Conservation (phyloP, 2,888 invertebrate genomes). For the Drosophila lacicola region DNA sequence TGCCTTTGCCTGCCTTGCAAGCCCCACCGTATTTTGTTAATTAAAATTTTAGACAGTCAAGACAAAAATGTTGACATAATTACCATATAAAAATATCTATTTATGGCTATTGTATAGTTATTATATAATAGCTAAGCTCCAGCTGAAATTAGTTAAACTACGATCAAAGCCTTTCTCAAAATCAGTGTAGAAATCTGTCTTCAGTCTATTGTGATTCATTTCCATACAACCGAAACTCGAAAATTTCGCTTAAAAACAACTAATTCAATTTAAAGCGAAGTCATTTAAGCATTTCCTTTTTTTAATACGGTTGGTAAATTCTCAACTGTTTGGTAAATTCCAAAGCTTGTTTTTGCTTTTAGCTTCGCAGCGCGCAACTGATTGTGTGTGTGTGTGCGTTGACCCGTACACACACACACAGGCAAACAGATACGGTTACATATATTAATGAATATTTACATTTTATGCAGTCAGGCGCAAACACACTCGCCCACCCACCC, state of each 20-base stretch:
- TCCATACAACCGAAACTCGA: background rate
- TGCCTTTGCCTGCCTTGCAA: constrained; percentile 27
- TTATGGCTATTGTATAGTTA: too few species aligned
- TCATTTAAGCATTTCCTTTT: constrained; percentile 1
- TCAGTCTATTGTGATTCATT: too few species aligned
- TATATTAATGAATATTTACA: constrained; percentile 76
- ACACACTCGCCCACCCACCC: constrained; percentile 24
- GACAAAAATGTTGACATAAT: too few species aligned
- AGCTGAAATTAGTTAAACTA: too few species aligned
- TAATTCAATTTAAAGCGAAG: background rate
- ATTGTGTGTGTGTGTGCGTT: constrained; percentile 46
- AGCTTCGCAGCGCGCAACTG: constrained; percentile 30
- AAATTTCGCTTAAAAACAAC: background rate
- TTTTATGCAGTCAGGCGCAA: constrained; percentile 67
- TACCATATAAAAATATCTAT: too few species aligned
- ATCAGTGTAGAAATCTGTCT: too few species aligned
- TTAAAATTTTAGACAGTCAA: constrained; percentile 30
- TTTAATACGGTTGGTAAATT: constrained; percentile 1
- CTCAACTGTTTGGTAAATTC: constrained; percentile 2
- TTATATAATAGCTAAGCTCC: too few species aligned
- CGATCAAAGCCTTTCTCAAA: too few species aligned
- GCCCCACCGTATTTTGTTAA: constrained; percentile 29
- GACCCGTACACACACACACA: constrained; percentile 50
- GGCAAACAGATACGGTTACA: constrained; percentile 24
- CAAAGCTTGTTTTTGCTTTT: constrained; percentile 4